Conservation (phyloP, 1,140 invertebrate species). For the Rhynchophorus ferrugineus region DNA sequence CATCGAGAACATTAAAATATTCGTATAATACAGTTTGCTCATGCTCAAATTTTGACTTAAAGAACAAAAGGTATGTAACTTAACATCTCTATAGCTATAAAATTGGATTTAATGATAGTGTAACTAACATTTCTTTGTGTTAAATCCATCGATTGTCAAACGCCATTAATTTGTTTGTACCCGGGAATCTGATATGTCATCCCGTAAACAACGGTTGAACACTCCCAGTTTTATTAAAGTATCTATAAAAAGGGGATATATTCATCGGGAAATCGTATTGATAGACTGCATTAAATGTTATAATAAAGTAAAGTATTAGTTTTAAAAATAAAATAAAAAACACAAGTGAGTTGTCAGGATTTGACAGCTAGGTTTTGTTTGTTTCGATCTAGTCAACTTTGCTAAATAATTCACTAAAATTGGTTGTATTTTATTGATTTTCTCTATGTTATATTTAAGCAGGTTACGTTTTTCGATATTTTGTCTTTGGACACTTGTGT, state of each 20-base stretch:
- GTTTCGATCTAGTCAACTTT: background rate
- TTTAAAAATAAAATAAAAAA: background rate
- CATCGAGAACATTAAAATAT: constrained; percentile 28
- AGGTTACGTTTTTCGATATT: too few species aligned
- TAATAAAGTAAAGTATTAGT: too few species aligned
- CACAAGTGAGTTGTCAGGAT: background rate
- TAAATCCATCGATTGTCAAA: constrained; percentile 33
- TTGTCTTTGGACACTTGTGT: too few species aligned
- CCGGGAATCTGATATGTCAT: constrained; percentile 40
- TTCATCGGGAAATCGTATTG: too few species aligned
- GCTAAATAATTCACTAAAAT: background rate
- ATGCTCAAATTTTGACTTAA: constrained; percentile 24
- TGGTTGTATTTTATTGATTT: background rate
- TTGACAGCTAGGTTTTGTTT: background rate
- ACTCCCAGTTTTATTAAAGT: constrained; percentile 9
- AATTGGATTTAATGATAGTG: constrained; percentile 12
- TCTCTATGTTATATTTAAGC: too few species aligned
- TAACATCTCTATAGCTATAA: constrained; percentile 6
- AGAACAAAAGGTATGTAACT: constrained; percentile 31
- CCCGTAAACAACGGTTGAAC: constrained; percentile 30
- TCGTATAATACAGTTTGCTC: constrained; percentile 34
- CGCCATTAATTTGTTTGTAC: constrained; percentile 38
- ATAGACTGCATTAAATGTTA: too few species aligned
- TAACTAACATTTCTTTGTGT: constrained; percentile 35
- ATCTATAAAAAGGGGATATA: too few species aligned